Evolutionary conservation across 2,113 vertebrate genomes (phyloP).

Genomic region (Halichoeres trimaculatus): DNA sequence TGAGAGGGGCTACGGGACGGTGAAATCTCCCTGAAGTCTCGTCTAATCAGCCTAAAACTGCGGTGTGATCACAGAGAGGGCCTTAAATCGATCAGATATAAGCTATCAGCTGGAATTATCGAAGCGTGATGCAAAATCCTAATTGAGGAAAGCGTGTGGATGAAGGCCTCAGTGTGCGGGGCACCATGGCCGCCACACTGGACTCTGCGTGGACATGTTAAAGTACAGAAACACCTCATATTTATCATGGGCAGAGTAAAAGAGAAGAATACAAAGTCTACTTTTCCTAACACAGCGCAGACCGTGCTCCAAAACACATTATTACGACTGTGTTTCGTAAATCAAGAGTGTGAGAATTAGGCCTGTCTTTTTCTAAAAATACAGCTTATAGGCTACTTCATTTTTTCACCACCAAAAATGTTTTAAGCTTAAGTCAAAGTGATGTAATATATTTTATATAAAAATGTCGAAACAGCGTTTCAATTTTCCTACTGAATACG

Average conservation of each 20-base stretch:
- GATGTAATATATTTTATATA: too few species aligned
- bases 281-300: too few species aligned
- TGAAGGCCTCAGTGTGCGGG: conserved; percentile 6
- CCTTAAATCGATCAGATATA: conserved; percentile 67
- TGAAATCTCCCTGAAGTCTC: conserved; percentile 62
- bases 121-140: conserved; percentile 38
- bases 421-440: too few species aligned
- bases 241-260: not conserved
- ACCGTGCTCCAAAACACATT: too few species aligned
- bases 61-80: conserved; percentile 59
- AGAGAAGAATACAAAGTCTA: not conserved
- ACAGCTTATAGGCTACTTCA: too few species aligned
- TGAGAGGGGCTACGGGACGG: conserved; percentile 51
- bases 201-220: not conserved
- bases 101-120: conserved; percentile 51
- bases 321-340: too few species aligned
- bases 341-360: too few species aligned
- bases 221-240: not conserved
- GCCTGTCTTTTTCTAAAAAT: too few species aligned
- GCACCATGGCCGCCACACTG: conserved; percentile 1
- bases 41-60: conserved; percentile 72
- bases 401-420: too few species aligned
- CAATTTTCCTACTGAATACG: too few species aligned
- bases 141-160: conserved; percentile 44
- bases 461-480: too few species aligned